Evolutionary conservation across 2,888 invertebrate species (phyloP), one percentile per base, ranked within the genome.

Genomic region (Pterostichus madidus): DNA sequence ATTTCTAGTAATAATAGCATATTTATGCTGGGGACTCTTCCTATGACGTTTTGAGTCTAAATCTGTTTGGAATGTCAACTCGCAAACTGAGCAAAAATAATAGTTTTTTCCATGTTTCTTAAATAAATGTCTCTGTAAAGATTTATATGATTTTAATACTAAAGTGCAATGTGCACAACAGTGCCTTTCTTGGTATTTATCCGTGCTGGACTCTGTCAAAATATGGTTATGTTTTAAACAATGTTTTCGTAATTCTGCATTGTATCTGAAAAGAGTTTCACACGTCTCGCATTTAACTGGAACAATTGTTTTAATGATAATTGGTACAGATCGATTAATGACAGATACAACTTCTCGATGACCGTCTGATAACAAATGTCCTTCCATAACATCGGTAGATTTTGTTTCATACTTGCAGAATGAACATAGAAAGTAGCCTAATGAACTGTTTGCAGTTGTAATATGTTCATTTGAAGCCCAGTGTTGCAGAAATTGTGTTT

Each of bases 311-410:
- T 94, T 92, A 83, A 96, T 94, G 39, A 94, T 93, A 73, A 96
- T 94, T 0, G 96, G 96, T 87, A 96, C 95, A 0, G 96, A 96
- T 86, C 95, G 92, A 87, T 96, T 96, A 84, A 96, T 94, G 13
- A 94, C 94, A 2, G 94, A 91, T 0, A 95, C 92, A 0, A 95
- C 94, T 88, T 96, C 95, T 59, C 92, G 92, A 88, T 96, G 96
- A 52, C 93, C 93, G 5, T 91, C 87, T 15, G 94, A 92, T 3
- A 92, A 88, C 85, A 96, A 89, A 87, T 96, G 96, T 10, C 91
- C 88, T 17, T 93, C 90, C 95, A 96, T 96, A 82, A 91, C 91
- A 75, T 92, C 91, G 73, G 93, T 93, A 46, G 92, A 91, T 10
- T 91, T 91, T 85, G 94, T 93, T 87, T 94, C 93, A 85, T 92